Evolutionary conservation across 2,113 vertebrate genomes (phyloP), one percentile per base, ranked within the genome.

Genomic region (Phalacrocorax carbo): DNA sequence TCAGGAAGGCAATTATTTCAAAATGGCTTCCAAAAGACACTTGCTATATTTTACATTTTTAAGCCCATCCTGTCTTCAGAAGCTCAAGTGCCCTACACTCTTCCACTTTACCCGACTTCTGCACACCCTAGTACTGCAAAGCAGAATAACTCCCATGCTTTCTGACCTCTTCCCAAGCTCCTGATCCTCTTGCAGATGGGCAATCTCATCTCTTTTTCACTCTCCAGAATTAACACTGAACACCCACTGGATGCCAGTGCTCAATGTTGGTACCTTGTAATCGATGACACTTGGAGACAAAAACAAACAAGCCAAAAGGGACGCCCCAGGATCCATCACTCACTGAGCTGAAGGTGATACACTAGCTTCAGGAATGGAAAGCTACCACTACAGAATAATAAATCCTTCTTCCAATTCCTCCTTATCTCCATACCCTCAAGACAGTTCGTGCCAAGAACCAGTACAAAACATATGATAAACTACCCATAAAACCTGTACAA

Each of bases 201-300:
- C 73, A 83, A 87, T 62, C 86, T 80, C 8, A 0, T 91, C 55
- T 79, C 86, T 96, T 91, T 94, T 89, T 61, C 94, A 86, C 82
- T 58, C 70, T 96, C 93, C 94, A 94, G 95, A 97, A 96, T 97
- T 96, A 97, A 96, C 83, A 75, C 82, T 7, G 10, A 88, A 96
- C 88, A 86, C 57, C 13, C 84, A 91, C 64, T 90, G 82, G 76
- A 91, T 72, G 83, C 66, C 94, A 95, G 16, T 19, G 32, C 66
- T 93, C 91, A 68, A 40, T 44, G 86, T 30, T 96, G 77, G 82
- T 83, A 97, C 90, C 82, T 90, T 93, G 92, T 88, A 94, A 89
- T 68, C 0, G 8, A 44, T 13, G 75, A 71, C 62, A 94, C 86
- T 78, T 79, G 71, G 92, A 96, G 79, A 97, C 66, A 94, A 96